Evolutionary conservation across 2,797 vertebrate genomes (phyloP), one percentile per base, ranked within the genome.

Genomic region (Spheniscus humboldti): DNA sequence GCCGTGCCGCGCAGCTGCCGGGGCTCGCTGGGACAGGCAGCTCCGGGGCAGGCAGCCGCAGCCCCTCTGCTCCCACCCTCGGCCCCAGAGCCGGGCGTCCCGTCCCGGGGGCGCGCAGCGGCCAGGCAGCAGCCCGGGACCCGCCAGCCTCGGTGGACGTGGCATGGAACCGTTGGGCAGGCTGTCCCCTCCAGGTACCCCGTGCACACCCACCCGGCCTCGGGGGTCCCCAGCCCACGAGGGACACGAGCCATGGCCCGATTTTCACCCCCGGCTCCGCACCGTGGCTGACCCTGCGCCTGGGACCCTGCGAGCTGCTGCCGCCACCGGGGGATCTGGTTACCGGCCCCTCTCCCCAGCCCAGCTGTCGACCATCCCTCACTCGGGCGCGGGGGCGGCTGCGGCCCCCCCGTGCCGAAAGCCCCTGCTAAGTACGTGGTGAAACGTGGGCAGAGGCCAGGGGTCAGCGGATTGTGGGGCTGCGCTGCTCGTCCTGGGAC

Each of bases 341-440:
- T 97, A 93, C 96, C 24, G 56, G 52, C 88, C 62, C 69, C 72
- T 27, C 82, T 60, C 78, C 73, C 88, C 18, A 13, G 75, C 79
- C 93, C 96, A 96, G 95, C 96, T 97, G 95, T 96, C 75, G 50
- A 52, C 82, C 45, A 81, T 95, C 92, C 75, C 94, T 96, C 96
- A 96, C 66, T 4, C 79, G 33, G 55, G 28, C 13, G 11, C 57
- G 23, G 62, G 73, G n/a, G 35, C 52, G n/a, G 64, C 86, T 19
- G 8, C 28, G 2, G 35, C 71, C 35, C 68, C 64, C 68, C 4
- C 39, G 14, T 22, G 47, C 52, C 27, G 16, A 53, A 37, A 68
- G 10, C 30, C 69, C 22, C 45, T 11, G 6, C 68, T 63, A 59
- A 63, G 76, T 64, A 52, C 20, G 8, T 55, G 78, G 80, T 50